These are phyloP conservation scores for Drosophila mimetica DNA, from an alignment of 2,888 invertebrate species.

Conservation along the genomic window DNA sequence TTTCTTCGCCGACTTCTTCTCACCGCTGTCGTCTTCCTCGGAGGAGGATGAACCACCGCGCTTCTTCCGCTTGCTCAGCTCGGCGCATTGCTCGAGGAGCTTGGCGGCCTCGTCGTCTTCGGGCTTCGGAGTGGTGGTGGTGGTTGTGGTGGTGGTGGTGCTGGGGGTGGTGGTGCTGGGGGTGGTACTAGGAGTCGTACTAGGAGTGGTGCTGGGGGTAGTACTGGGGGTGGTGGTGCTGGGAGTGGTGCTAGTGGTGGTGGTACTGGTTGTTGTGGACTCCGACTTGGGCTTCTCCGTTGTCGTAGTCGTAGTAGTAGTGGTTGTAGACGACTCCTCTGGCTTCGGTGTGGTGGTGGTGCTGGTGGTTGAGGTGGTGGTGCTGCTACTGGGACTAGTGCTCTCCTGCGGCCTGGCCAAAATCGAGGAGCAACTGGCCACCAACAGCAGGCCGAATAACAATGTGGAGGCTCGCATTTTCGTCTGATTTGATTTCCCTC, in stretches of 20 bases:
- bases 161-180: conserved; percentile 2
- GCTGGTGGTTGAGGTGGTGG: conserved; percentile 7
- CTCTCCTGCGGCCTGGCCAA: conserved; percentile 33
- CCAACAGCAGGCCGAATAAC: conserved; percentile 22
- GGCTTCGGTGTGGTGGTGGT: conserved; percentile 16
- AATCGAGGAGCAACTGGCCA: conserved; percentile 17
- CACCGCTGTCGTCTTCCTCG: conserved; percentile 54
- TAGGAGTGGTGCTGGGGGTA: conserved; percentile 3
- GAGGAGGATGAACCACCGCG: conserved; percentile 57
- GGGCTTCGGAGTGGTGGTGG: conserved; percentile 43
- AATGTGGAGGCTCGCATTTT: conserved; percentile 21
- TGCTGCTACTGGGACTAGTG: conserved; percentile 3
- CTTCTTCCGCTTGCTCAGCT: conserved; percentile 55
- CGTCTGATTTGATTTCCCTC: conserved; percentile 18
- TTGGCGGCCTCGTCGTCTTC: conserved; percentile 39
- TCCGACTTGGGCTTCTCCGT: conserved; percentile 33
- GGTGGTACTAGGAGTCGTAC: conserved; percentile 6
- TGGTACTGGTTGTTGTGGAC: conserved; percentile 7
- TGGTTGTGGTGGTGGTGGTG: conserved; percentile 9
- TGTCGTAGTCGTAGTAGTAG: conserved; percentile 10
- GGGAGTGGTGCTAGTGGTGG: background rate
- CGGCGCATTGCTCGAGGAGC: conserved; percentile 58
- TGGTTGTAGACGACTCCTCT: conserved; percentile 11
- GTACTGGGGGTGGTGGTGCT: background rate
- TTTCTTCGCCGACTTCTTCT: conserved; percentile 54